phyloP scores from a whole-genome alignment of 2,797 vertebrate species.

The Denticeps clupeoides region DNA sequence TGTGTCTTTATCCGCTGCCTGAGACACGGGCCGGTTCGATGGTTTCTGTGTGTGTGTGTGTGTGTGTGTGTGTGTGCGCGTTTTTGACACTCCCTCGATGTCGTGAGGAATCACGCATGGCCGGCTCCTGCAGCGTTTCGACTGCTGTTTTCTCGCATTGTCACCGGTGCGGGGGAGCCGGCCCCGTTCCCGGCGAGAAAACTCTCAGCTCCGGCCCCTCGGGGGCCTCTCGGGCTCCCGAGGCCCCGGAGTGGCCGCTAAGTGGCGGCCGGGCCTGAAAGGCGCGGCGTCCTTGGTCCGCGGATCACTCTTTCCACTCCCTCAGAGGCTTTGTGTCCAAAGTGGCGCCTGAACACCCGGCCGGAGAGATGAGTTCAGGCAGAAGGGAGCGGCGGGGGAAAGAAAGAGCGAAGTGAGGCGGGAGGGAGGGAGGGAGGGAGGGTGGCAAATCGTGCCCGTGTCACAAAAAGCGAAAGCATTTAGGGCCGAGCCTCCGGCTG shows the following conservation, averaged over 20 bases:
- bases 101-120: conserved; percentile 66
- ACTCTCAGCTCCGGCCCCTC: conserved; percentile 78
- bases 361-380: conserved; percentile 26
- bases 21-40: conserved; percentile 39
- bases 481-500: conserved; percentile 33
- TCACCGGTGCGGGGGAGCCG: conserved; percentile 67
- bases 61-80: conserved; percentile 32
- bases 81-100: conserved; percentile 56
- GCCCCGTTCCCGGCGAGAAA: conserved; percentile 78
- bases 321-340: conserved; percentile 60
- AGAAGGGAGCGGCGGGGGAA: not conserved
- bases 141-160: conserved; percentile 90
- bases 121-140: conserved; percentile 67
- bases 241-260: conserved; percentile 62
- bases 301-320: conserved; percentile 69
- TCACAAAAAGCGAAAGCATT: conserved; percentile 48
- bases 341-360: conserved; percentile 38
- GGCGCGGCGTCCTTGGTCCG: conserved; percentile 79
- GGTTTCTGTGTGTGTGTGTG: conserved; percentile 15
- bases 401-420: not conserved
- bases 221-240: conserved; percentile 71
- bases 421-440: not conserved
- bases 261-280: conserved; percentile 83
- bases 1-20: no score
- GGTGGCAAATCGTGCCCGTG: conserved; percentile 52